Conservation (phyloP, 2,797 vertebrate genomes). For the Tenualosa thibaudeaui region DNA sequence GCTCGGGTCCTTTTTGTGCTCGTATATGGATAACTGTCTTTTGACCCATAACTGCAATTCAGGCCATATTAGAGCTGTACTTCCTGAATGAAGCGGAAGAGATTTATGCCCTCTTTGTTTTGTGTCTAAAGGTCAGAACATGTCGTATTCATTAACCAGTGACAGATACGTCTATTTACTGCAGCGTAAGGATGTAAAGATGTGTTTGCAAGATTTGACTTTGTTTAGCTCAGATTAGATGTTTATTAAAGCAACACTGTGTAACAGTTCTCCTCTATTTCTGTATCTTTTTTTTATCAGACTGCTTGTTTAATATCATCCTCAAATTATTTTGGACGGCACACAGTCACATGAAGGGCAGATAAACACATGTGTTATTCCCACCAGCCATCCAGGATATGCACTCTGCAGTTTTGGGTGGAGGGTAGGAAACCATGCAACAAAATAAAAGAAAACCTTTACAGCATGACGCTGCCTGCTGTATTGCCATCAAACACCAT, state of each 20-base stretch:
- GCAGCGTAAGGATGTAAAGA: not conserved
- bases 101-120: not conserved
- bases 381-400: too few species aligned
- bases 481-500: too few species aligned
- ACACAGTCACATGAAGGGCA: too few species aligned
- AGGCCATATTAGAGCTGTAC: not conserved
- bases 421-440: too few species aligned
- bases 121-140: conserved; percentile 15
- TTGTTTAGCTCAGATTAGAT: not conserved
- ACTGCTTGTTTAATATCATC: too few species aligned
- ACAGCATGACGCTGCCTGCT: too few species aligned
- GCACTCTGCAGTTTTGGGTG: too few species aligned
- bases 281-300: too few species aligned
- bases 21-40: not conserved
- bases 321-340: too few species aligned
- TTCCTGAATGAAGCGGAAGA: not conserved
- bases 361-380: too few species aligned
- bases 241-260: not conserved
- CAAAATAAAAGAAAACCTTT: too few species aligned
- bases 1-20: not conserved
- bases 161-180: not conserved
- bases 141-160: not conserved
- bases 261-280: too few species aligned
- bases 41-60: not conserved
- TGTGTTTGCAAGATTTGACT: not conserved